phyloP scores from a whole-genome alignment of 2,888 invertebrate species.

The Drosophila falleni region DNA sequence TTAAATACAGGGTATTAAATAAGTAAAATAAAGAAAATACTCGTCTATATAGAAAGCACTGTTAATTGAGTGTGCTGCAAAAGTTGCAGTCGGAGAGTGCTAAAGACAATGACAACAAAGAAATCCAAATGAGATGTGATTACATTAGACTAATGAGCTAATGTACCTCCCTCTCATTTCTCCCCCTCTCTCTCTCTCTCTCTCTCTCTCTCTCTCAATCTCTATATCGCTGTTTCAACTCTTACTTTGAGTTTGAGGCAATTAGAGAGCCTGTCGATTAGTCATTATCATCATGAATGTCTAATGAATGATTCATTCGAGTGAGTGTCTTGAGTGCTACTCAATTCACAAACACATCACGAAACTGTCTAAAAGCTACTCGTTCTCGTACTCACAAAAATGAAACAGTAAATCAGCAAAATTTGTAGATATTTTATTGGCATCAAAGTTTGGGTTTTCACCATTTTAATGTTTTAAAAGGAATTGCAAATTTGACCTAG shows the following conservation, averaged over 20 bases:
- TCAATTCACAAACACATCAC: constrained; percentile 8
- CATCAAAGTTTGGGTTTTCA: background rate
- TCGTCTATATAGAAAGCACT: background rate
- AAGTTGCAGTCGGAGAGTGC: constrained; percentile 19
- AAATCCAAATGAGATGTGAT: constrained; percentile 46
- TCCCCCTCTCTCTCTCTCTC: background rate
- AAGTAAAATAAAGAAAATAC: constrained; percentile 4
- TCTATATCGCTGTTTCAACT: background rate
- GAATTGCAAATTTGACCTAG: background rate
- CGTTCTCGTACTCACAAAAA: background rate
- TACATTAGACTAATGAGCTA: constrained; percentile 71
- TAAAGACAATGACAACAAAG: constrained; percentile 35
- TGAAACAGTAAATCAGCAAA: background rate
- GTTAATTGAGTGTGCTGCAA: constrained; percentile 34
- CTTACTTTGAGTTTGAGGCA: constrained; percentile 9
- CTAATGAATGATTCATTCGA: constrained; percentile 56
- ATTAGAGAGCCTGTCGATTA: constrained; percentile 52
- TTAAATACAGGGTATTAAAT: background rate
- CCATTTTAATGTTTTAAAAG: background rate
- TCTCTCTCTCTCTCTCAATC: background rate
- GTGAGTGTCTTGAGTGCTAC: constrained; percentile 26
- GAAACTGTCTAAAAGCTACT: constrained; percentile 7
- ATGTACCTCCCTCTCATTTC: constrained; percentile 27
- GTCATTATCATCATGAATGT: constrained; percentile 52
- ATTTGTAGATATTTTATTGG: background rate